Evolutionary conservation across 2,113 vertebrate genomes (phyloP), one percentile per base, ranked within the genome.

Genomic region (Gasterosteus nipponicus): DNA sequence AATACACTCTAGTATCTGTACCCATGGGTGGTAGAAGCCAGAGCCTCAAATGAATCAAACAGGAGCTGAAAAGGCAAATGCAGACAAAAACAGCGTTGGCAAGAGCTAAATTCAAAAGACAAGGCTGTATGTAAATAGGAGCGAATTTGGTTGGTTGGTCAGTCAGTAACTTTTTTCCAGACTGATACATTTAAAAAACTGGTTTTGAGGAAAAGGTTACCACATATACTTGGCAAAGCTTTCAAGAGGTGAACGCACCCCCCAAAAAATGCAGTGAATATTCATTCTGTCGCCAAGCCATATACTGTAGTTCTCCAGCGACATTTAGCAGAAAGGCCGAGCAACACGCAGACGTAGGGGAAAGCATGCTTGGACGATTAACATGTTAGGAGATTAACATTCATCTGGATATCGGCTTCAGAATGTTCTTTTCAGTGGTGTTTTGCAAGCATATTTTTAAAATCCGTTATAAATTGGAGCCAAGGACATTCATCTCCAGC

Each of bases 31-130:
- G 69, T 64, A 16, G 59, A 75, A 79, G 67, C 80, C 59, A 77
- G 59, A 62, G 56, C 77, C 78, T 61, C 65, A 69, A 82, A 86
- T 84, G 60, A 86, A 90, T 89, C 76, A 89, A 90, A 86, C 75
- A 49, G 58, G 46, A 72, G 56, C 62, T 53, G 75, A 62, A 61
- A 58, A 67, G 2, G 41, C 10, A 61, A 61, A 4, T 54, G 35
- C 31, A 47, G n/a, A 47, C 33, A 72, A 71, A 77, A 78, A 62
- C 33, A 56, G 33, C 7, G 3, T 77, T 35, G 53, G 10, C 38
- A 53, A 67, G 38, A 63, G 73, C 63, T 76, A 31, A 51, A 73
- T 75, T 57, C 14, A 77, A 19, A 64, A 67, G 2, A 38, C 29
- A 11, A 6, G 7, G n/a, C 9, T n/a, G 31, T 47, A 56, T 69